A percentile compares a stretch with the other conserved stretches of the same genome.
These are phyloP conservation scores for Hypomesus transpacificus DNA, from an alignment of 2,113 vertebrate species.

Conservation along the genomic window DNA sequence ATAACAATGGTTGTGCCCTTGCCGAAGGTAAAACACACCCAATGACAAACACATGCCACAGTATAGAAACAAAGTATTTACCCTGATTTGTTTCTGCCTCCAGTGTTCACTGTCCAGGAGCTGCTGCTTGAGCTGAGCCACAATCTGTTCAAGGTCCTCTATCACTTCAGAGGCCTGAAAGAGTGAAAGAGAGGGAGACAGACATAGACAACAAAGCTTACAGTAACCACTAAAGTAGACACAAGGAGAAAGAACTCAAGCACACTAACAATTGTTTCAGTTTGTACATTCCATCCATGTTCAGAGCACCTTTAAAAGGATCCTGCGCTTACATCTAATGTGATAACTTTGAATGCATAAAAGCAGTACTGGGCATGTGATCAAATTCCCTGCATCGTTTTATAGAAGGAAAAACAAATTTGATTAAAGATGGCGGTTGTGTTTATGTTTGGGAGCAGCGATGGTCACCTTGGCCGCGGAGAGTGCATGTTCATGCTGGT, in stretches of 20 bases:
- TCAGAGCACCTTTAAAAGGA: no score
- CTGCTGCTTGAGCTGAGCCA: slow-evolving; percentile 77
- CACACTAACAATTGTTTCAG: no score
- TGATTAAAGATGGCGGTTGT: not conserved
- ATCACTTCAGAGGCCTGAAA: slow-evolving; percentile 77
- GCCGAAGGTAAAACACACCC: no score
- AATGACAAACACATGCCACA: not conserved
- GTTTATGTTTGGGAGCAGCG: not conserved
- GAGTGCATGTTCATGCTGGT: slow-evolving; percentile 80
- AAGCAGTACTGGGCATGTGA: no score
- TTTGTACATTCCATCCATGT: no score
- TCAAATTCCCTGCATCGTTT: no score
- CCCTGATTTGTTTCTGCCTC: slow-evolving; percentile 76
- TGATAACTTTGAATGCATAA: no score
- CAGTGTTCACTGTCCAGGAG: slow-evolving; percentile 75
- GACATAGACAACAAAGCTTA: not conserved
- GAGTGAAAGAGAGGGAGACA: slow-evolving; percentile 15
- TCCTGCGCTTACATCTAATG: no score
- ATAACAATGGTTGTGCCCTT: no score
- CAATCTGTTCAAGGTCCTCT: slow-evolving; percentile 72
- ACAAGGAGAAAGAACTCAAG: not conserved
- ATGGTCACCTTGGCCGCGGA: slow-evolving; percentile 82
- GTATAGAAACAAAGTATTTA: slow-evolving; percentile 42
- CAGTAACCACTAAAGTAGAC: not conserved
- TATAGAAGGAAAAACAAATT: no score